Percentiles rank a stretch among this genome's conserved stretches.
phyloP scores from a whole-genome alignment of 2,797 vertebrate species.

The Tenualosa thibaudeaui region DNA sequence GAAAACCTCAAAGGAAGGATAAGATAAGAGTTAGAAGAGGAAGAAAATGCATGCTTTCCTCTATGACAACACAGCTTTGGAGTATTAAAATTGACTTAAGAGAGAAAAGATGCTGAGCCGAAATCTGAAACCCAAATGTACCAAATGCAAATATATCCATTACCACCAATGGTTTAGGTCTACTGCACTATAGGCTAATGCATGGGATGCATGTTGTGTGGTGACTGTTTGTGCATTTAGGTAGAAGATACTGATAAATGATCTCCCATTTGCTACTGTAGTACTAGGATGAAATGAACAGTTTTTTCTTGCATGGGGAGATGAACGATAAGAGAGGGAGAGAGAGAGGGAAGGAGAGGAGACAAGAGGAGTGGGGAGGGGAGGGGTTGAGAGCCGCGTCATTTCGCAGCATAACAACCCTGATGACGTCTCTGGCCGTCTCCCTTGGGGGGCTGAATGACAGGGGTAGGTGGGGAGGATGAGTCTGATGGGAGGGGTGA shows the following conservation, averaged over 20 bases:
- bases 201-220: background rate
- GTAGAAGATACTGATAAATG: background rate
- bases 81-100: too few species aligned
- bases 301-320: slow-evolving; percentile 51
- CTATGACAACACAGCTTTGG: too few species aligned
- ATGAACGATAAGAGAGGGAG: slow-evolving; percentile 44
- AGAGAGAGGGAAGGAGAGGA: background rate
- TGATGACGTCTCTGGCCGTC: slow-evolving; percentile 81
- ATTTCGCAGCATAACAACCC: slow-evolving; percentile 83
- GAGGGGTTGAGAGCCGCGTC: slow-evolving; percentile 70
- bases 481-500: slow-evolving; percentile 32
- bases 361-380: slow-evolving; percentile 44
- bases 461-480: slow-evolving; percentile 55
- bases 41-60: background rate
- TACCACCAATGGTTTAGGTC: background rate
- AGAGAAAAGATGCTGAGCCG: background rate
- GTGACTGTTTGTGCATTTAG: background rate
- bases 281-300: background rate
- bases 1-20: too few species aligned
- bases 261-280: background rate
- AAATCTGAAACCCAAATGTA: too few species aligned
- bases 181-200: too few species aligned
- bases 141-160: background rate
- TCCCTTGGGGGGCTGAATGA: slow-evolving; percentile 67
- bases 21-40: background rate